These are phyloP conservation scores for Biston betularia DNA, from an alignment of 2,888 invertebrate species.

Conservation along the genomic window DNA sequence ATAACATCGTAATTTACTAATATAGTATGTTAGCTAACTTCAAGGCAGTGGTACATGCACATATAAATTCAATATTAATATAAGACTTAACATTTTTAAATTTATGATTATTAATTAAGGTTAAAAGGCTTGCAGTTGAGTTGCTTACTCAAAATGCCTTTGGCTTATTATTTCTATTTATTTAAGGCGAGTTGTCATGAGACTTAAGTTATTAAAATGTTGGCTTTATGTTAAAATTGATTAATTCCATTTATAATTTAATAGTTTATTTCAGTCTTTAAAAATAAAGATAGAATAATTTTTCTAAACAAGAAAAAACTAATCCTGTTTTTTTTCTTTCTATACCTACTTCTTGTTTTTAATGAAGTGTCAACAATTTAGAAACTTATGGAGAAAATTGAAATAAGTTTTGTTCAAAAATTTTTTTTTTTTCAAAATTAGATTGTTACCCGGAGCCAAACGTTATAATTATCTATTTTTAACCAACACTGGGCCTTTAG, in stretches of 20 bases:
- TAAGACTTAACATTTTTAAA: constrained; percentile 57
- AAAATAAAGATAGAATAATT: constrained; percentile 6
- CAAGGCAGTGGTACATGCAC: constrained; percentile 77
- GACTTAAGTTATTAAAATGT: constrained; percentile 25
- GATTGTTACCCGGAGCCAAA: background rate
- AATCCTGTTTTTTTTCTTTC: too few relatives aligned
- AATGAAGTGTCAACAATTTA: too few relatives aligned
- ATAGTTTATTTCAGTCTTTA: constrained; percentile 50
- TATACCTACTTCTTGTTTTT: too few relatives aligned
- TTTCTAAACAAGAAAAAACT: too few relatives aligned
- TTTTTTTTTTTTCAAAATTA: background rate
- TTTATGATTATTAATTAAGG: constrained; percentile 59
- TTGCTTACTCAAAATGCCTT: constrained; percentile 37
- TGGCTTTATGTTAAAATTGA: constrained; percentile 10
- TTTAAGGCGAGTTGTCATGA: constrained; percentile 51
- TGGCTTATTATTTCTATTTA: constrained; percentile 41
- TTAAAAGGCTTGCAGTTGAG: constrained; percentile 40
- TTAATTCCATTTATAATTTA: constrained; percentile 11
- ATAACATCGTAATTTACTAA: constrained; percentile 56
- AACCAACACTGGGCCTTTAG: constrained; percentile 15
- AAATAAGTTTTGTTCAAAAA: background rate
- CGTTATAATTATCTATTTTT: background rate
- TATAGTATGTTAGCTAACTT: constrained; percentile 71
- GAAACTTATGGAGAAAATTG: background rate
- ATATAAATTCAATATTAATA: constrained; percentile 59